Evolutionary conservation across 2,113 vertebrate species (phyloP).

Genomic region (Xyliphius kryptos): DNA sequence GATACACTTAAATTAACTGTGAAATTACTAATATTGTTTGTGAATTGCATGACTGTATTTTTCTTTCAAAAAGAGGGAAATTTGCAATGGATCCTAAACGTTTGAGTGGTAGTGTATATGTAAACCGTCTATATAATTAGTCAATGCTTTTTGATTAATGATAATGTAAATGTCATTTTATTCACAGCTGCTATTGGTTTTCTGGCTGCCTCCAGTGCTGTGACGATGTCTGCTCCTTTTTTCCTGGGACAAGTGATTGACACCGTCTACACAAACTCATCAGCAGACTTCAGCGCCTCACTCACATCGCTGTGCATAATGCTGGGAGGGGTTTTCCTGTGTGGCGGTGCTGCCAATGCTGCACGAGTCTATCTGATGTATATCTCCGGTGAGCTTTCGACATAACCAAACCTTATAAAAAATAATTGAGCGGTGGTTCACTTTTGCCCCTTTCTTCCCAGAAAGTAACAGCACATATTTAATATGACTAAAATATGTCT

Average conservation of each 20-base stretch:
- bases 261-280: conserved; percentile 74
- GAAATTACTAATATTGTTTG: too few species aligned
- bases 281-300: conserved; percentile 60
- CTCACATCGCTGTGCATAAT: conserved; percentile 77
- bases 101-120: too few species aligned
- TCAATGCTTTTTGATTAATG: background rate
- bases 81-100: too few species aligned
- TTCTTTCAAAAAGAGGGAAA: too few species aligned
- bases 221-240: conserved; percentile 95
- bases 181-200: conserved; percentile 83
- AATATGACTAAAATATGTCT: too few species aligned
- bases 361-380: conserved; percentile 93
- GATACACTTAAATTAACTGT: too few species aligned
- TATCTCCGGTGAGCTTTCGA: conserved; percentile 70
- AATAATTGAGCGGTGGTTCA: too few species aligned
- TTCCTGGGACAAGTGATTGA: conserved; percentile 91
- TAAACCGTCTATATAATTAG: too few species aligned
- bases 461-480: too few species aligned
- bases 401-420: too few species aligned
- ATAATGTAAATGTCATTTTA: conserved; percentile 12
- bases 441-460: too few species aligned
- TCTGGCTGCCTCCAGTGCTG: conserved; percentile 82
- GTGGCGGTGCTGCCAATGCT: conserved; percentile 84
- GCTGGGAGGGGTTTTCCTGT: conserved; percentile 81
- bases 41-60: too few species aligned